Base-by-base conservation (phyloP, 2,113 vertebrate genomes). In the Pundamilia nyererei region DNA sequence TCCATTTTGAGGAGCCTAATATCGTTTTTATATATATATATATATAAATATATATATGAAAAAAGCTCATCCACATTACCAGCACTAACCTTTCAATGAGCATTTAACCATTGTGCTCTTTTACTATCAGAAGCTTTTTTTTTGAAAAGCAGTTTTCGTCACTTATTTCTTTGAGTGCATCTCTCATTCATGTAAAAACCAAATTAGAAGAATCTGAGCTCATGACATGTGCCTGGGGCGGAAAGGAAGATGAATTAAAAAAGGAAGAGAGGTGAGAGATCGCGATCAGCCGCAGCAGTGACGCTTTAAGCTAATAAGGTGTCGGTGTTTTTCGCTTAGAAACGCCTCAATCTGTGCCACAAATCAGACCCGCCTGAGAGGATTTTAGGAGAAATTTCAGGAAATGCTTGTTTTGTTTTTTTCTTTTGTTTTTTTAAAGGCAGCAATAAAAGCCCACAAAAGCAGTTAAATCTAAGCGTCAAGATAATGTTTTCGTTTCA, bases 1-100 rank as follows among this genome's bases (percentile, higher is more conserved):
- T 89, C 84, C 87, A 87, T 35, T 91, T 90, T 81, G 89, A 92
- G 93, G 89, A 92, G 68, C 92, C 47, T 81, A 85, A 54, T 87
- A 62, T 94, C 87, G 49, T 90, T 93, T 90, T 90, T 72, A 13
- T 65, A 38, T 33, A 62, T 65, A 38, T 65, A 38, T 70, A 65
- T 70, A 26, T 72, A 72, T 26, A 72, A 2, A 72, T 72, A 65
- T 72, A 90, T 92, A 92, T 80, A 56, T 7, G 35, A 90, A 81
- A 75, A 90, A 51, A 49, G 81, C 65, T 93, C 93, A 92, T 91
- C 86, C 38, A 72, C 82, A 90, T 92, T 87, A 90, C 91, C 89
- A 89, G 86, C 88, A 82, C 88, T 88, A 89, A 90, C 33, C 82
- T 77, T 85, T 88, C 53, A 84, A 79, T 85, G 81, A 93, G 81